Conservation (phyloP, 2,888 invertebrate species). For the Hemaris fuciformis region DNA sequence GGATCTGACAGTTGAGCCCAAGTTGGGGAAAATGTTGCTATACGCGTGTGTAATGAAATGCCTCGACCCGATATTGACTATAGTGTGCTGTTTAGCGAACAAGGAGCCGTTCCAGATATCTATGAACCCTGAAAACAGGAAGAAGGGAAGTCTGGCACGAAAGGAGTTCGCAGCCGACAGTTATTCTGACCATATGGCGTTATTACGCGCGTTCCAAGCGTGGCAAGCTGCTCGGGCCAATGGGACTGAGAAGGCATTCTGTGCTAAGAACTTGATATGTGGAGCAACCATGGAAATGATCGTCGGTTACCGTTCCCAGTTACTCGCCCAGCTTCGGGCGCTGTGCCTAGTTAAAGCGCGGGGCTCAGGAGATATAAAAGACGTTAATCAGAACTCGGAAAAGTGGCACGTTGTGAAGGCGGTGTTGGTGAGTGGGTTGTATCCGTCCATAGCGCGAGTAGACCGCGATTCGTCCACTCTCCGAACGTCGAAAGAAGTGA, state of each 20-base stretch:
- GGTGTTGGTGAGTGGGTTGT: slow-evolving; percentile 92
- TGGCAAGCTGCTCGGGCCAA: slow-evolving; percentile 84
- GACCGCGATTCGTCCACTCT: slow-evolving; percentile 84
- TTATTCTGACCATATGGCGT: slow-evolving; percentile 94
- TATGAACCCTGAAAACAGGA: slow-evolving; percentile 84
- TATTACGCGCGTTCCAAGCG: slow-evolving; percentile 89
- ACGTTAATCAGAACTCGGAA: slow-evolving; percentile 91
- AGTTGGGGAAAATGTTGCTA: slow-evolving; percentile 94
- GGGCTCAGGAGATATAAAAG: slow-evolving; percentile 72
- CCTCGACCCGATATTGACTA: slow-evolving; percentile 94
- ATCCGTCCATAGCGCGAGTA: slow-evolving; percentile 92
- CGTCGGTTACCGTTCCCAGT: slow-evolving; percentile 89
- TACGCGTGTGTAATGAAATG: slow-evolving; percentile 95
- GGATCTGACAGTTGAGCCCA: slow-evolving; percentile 96
- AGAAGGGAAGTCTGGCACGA: slow-evolving; percentile 82
- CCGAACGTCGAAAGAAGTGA: slow-evolving; percentile 83
- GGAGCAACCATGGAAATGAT: slow-evolving; percentile 95
- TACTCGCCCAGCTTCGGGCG: slow-evolving; percentile 90
- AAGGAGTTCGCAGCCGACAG: slow-evolving; percentile 88
- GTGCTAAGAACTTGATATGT: slow-evolving; percentile 88
- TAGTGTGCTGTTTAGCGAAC: slow-evolving; percentile 91
- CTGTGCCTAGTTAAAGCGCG: slow-evolving; percentile 86
- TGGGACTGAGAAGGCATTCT: slow-evolving; percentile 86
- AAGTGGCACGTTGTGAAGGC: slow-evolving; percentile 96
- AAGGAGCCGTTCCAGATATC: slow-evolving; percentile 91